These are phyloP conservation scores for Passer montanus DNA, from an alignment of 2,113 vertebrate genomes.

Conservation along the genomic window DNA sequence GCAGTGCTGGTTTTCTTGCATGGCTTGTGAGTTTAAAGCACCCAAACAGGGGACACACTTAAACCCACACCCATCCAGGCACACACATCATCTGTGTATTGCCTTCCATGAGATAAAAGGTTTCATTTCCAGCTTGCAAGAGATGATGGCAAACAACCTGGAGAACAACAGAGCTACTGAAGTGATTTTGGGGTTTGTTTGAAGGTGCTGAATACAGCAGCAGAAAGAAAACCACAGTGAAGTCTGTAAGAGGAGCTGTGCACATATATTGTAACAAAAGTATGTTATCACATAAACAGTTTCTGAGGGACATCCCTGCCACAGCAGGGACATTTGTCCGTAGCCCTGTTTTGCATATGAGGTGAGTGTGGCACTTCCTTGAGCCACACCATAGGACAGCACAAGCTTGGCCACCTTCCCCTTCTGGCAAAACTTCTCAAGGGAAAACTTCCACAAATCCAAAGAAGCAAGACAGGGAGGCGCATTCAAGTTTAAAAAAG, in stretches of 20 bases:
- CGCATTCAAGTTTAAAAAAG: not conserved
- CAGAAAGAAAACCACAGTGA: not conserved
- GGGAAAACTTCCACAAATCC: not conserved
- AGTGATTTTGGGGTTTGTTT: not conserved
- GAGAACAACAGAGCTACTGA: not conserved
- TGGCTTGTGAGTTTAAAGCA: not conserved
- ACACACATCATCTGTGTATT: not conserved
- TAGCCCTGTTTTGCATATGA: not conserved
- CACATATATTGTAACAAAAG: not conserved
- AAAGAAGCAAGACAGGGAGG: not conserved
- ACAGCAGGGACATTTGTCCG: not conserved
- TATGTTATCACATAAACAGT: not conserved
- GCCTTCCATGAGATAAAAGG: not conserved
- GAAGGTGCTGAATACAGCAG: not conserved
- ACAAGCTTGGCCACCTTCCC: rapidly evolving
- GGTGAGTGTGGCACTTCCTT: not conserved
- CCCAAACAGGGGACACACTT: not conserved
- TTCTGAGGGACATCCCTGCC: not conserved
- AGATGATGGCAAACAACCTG: not conserved
- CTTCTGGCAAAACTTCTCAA: not conserved
- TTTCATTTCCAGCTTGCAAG: not conserved
- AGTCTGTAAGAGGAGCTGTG: not conserved
- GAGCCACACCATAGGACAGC: rapidly evolving
- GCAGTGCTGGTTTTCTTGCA: not conserved
- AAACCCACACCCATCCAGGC: not conserved